A percentile compares a stretch with the other conserved stretches of the same genome.
Conservation (phyloP, 2,113 vertebrate genomes). For the Pachycephala philippinensis region DNA sequence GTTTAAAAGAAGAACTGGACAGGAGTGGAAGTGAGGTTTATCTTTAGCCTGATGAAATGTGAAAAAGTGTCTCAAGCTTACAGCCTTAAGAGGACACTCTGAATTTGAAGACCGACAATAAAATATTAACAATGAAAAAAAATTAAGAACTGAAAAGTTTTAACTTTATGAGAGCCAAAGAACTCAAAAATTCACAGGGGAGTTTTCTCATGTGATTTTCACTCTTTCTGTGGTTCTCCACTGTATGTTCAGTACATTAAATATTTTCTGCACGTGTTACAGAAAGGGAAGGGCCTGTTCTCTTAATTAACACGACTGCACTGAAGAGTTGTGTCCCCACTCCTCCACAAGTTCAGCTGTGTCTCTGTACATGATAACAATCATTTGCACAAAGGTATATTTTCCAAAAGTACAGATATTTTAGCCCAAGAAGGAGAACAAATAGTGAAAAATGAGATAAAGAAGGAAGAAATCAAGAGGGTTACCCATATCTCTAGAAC, state of each 20-base stretch:
- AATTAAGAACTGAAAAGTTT: not conserved
- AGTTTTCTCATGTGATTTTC: not conserved
- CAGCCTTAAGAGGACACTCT: not conserved
- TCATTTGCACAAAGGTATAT: not conserved
- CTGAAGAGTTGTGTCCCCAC: not conserved
- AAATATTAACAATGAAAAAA: not conserved
- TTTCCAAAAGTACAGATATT: not conserved
- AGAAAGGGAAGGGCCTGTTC: not conserved
- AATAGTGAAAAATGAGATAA: not conserved
- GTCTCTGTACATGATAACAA: fast-evolving
- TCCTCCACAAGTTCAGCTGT: not conserved
- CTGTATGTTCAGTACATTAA: not conserved
- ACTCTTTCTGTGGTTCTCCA: not conserved
- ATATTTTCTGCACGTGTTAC: not conserved
- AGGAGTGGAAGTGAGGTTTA: not conserved
- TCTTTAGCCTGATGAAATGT: not conserved
- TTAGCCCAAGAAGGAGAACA: not conserved
- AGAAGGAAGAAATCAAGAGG: not conserved
- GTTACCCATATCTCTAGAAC: not conserved
- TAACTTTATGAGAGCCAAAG: not conserved
- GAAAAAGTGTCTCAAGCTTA: not conserved
- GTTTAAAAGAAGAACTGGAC: not conserved
- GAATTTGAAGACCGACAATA: not conserved
- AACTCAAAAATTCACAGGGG: not conserved
- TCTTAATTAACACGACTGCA: not conserved